phyloP scores from a whole-genome alignment of 2,113 vertebrate species.

The Zeus faber region DNA sequence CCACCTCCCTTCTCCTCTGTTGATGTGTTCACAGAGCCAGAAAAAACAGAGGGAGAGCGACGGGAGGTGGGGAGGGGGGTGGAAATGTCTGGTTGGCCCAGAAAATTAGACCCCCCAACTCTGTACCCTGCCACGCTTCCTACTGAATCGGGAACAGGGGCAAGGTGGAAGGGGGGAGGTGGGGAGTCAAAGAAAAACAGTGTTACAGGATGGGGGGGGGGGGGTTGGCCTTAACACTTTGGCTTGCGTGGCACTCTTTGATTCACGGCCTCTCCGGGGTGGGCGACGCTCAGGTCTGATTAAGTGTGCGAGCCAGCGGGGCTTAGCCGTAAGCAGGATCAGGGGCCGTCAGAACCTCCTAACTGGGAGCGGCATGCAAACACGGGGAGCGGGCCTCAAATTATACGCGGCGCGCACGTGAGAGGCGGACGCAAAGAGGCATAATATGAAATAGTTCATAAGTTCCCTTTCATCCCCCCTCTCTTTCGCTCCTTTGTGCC shows the following conservation, averaged over 20 bases:
- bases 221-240: slow-evolving; percentile 50
- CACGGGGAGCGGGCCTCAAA: no score
- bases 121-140: slow-evolving; percentile 37
- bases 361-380: slow-evolving; percentile 8
- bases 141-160: slow-evolving; percentile 22
- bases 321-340: slow-evolving; percentile 35
- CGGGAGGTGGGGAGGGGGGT: slow-evolving; percentile 31
- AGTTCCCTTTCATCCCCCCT: no score
- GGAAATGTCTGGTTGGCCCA: slow-evolving; percentile 56
- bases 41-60: slow-evolving; percentile 73
- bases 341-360: slow-evolving; percentile 34
- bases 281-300: slow-evolving; percentile 42
- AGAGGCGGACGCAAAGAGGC: no score
- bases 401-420: no score
- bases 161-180: slow-evolving; percentile 26
- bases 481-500: no score
- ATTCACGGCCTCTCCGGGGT: slow-evolving; percentile 25
- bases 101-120: slow-evolving; percentile 48
- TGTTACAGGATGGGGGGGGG: slow-evolving; percentile 36
- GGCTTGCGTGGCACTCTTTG: slow-evolving; percentile 45
- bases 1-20: slow-evolving; percentile 31
- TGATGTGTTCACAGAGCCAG: slow-evolving; percentile 78
- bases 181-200: slow-evolving; percentile 59
- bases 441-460: no score
- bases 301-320: slow-evolving; percentile 34